These are phyloP conservation scores for Psylliodes chrysocephalus DNA, from an alignment of 2,888 invertebrate species.

Conservation along the genomic window DNA sequence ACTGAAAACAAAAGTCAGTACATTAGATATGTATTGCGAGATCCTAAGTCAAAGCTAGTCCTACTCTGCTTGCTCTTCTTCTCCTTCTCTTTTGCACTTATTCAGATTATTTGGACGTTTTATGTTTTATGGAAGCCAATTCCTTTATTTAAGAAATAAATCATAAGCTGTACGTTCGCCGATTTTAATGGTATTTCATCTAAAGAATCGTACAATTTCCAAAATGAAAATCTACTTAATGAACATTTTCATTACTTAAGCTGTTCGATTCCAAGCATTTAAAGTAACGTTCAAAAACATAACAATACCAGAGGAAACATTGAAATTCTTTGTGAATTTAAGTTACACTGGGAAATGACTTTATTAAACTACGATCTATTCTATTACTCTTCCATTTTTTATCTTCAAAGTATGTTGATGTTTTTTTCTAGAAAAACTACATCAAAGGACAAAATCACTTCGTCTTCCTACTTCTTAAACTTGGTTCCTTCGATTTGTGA, in stretches of 20 bases:
- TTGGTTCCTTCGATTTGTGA: too few relatives aligned
- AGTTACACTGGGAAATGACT: too few relatives aligned
- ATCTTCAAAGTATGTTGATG: too few relatives aligned
- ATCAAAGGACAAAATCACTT: too few relatives aligned
- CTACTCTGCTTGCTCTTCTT: conserved; percentile 6
- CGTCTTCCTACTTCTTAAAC: too few relatives aligned
- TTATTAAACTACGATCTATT: too few relatives aligned
- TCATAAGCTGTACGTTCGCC: conserved; percentile 23
- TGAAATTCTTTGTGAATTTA: too few relatives aligned
- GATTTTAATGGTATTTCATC: conserved; percentile 27
- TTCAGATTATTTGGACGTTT: conserved; percentile 24
- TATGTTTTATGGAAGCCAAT: conserved; percentile 25
- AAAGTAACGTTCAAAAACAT: conserved; percentile 2
- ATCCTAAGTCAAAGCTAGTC: too few relatives aligned
- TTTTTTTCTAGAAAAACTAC: too few relatives aligned
- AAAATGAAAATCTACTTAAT: conserved; percentile 30
- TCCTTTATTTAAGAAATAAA: conserved; percentile 30
- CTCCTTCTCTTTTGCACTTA: conserved; percentile 1
- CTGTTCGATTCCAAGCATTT: conserved; percentile 7
- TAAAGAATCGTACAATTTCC: conserved; percentile 23
- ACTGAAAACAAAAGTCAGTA: too few relatives aligned
- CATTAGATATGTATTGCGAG: too few relatives aligned
- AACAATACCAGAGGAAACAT: not conserved
- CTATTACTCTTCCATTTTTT: too few relatives aligned
- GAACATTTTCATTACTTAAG: conserved; percentile 21